Percentiles rank a stretch among this genome's conserved stretches.
These are phyloP conservation scores for Parazoanthus swiftii DNA, from an alignment of 92 coral and sea anemone species.

Conservation along the genomic window DNA sequence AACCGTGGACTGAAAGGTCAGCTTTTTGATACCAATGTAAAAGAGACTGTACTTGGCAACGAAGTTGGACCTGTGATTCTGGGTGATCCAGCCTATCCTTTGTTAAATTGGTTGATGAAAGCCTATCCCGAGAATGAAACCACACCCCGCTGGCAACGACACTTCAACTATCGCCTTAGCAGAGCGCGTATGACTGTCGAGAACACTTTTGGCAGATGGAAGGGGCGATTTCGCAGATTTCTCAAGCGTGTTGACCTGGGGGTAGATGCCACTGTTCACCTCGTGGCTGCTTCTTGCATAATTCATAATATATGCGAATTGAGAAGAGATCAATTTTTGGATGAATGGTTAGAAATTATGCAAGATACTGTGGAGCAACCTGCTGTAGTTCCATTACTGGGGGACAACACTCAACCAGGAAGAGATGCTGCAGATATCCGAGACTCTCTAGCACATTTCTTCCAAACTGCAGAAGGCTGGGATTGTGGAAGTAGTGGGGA, in stretches of 20 bases:
- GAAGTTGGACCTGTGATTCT: constrained; percentile 46
- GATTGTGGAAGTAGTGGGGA: neutral
- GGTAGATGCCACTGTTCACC: constrained; percentile 1
- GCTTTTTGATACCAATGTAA: constrained; percentile 41
- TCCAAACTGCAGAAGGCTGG: constrained; percentile 2
- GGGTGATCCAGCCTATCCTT: constrained; percentile 55
- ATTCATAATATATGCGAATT: constrained; percentile 25
- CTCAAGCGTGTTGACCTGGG: constrained; percentile 37
- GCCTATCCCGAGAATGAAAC: constrained; percentile 35
- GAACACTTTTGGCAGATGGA: constrained; percentile 49
- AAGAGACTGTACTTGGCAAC: constrained; percentile 44
- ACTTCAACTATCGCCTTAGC: constrained; percentile 48
- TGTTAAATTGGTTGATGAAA: constrained; percentile 36
- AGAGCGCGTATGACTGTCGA: constrained; percentile 50
- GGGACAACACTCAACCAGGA: constrained; percentile 2
- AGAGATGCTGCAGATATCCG: constrained; percentile 6
- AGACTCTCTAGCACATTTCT: constrained; percentile 7
- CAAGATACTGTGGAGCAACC: constrained; percentile 8
- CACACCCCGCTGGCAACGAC: constrained; percentile 28
- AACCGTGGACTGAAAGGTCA: constrained; percentile 45
- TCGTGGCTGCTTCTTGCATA: constrained; percentile 20
- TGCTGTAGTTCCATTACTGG: neutral
- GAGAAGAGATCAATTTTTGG: constrained; percentile 22
- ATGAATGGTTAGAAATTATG: constrained; percentile 36
- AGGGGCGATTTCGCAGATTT: constrained; percentile 47